Conservation (phyloP, 1,140 invertebrate species). For the Dysdera silvatica region DNA sequence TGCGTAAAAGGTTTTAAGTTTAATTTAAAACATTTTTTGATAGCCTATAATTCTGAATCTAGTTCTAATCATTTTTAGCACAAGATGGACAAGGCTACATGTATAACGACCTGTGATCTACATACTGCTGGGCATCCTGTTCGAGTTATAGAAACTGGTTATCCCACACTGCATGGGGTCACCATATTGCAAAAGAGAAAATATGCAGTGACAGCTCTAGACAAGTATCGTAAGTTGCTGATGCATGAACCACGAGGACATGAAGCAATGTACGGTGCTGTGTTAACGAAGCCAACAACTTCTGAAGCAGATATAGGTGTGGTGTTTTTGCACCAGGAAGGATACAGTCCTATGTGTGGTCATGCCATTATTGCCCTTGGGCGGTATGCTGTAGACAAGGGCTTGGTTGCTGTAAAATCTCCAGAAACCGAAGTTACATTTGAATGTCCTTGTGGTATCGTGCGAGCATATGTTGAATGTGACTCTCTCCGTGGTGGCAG, state of each 20-base stretch:
- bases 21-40: no score
- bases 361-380: conserved; percentile 24
- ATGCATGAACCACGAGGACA: conserved; percentile 24
- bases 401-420: not conserved
- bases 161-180: conserved; percentile 4
- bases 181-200: conserved; percentile 15
- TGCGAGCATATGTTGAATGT: conserved; percentile 11
- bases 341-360: conserved; percentile 25
- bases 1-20: no score
- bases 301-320: conserved; percentile 7
- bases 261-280: conserved; percentile 24
- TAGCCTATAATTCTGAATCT: no score
- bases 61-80: no score
- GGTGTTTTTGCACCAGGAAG: conserved; percentile 20
- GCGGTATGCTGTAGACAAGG: conserved; percentile 17
- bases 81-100: conserved; percentile 30
- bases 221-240: conserved; percentile 10
- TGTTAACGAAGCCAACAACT: not conserved
- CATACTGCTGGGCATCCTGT: conserved; percentile 23
- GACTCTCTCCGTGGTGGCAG: not conserved
- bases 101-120: conserved; percentile 14
- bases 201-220: not conserved
- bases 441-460: conserved; percentile 17
- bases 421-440: conserved; percentile 18
- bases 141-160: conserved; percentile 2